Base-by-base conservation (phyloP, 1,140 invertebrate species). In the Solen grandis region DNA sequence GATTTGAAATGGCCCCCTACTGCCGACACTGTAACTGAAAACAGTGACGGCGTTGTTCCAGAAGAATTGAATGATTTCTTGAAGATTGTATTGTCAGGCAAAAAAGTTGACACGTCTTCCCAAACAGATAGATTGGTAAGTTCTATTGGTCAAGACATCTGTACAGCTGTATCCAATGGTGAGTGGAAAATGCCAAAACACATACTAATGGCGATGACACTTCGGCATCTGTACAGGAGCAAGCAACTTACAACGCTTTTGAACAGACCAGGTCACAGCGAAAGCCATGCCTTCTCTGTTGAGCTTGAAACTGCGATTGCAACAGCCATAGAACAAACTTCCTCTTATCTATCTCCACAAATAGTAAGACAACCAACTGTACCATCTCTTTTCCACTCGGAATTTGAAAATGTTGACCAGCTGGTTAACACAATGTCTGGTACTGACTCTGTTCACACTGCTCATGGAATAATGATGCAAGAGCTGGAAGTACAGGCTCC, bases 351-450 rank as follows among this genome's bases (percentile, higher is more conserved):
- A 22, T 46, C 81, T 14, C 27, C 46, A 16, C 52, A 86, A 35
- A 87, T 86, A 16, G 22, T 86, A 22, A 16, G 75, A n/a, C n/a
- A 81, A 22, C 69, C 83, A 14, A 19, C 57, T 41, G 78, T 57
- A 46, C 52, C 62, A 22, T 80, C 80, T 10, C n/a, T 85, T 13
- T 83, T 87, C 29, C 82, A 84, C 36, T 77, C 70, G 0, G 81
- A 87, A 27, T 87, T 86, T 63, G 85, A 83, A 55, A 86, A 85
- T 31, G 85, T 85, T 65, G 85, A 87, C 50, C 74, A 86, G 38
- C 35, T 83, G 3, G 10, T 82, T 5, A 87, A 82, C 41, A 63
- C 50, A 54, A 3, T 84, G 14, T 68, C 69, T 31, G 66, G 82
- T 27, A 70, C 33, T 10, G 81, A 52, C 0, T 84, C 76, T 62